A percentile compares a stretch with the other conserved stretches of the same genome.
Evolutionary conservation across 2,113 vertebrate species (phyloP).

Genomic region (Tamias sibiricus): DNA sequence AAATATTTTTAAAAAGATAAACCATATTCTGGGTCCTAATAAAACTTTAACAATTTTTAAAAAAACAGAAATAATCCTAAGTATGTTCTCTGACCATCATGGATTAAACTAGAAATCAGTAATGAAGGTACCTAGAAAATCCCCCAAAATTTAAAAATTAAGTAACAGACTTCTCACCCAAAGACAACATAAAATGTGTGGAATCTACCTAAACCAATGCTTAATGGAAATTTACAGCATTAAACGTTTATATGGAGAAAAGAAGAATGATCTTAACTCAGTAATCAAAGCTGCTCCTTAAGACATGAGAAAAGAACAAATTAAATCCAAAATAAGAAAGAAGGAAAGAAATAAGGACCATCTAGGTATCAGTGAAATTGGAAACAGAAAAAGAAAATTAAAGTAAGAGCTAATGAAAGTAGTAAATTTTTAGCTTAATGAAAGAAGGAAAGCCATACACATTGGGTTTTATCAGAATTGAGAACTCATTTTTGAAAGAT

Average conservation of each 20-base stretch:
- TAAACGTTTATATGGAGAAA: background rate
- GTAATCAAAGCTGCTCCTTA: background rate
- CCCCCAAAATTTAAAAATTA: background rate
- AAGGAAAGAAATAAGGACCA: background rate
- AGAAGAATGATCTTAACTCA: background rate
- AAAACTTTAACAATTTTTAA: background rate
- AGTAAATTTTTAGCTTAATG: background rate
- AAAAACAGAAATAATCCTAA: background rate
- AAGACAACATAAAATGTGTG: background rate
- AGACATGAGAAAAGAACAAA: background rate
- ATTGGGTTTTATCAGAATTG: background rate
- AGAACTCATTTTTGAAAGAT: no score
- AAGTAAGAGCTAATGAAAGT: background rate
- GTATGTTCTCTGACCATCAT: background rate
- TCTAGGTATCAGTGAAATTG: background rate
- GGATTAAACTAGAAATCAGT: background rate
- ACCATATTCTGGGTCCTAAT: background rate
- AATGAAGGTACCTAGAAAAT: background rate
- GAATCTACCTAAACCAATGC: background rate
- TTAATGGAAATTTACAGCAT: background rate
- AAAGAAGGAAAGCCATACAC: background rate
- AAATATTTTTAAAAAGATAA: no score
- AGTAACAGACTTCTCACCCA: background rate
- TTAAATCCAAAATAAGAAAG: background rate
- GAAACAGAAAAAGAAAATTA: background rate